Conservation (phyloP, 1,140 invertebrate species). For the Lordiphosa clarofinis region DNA sequence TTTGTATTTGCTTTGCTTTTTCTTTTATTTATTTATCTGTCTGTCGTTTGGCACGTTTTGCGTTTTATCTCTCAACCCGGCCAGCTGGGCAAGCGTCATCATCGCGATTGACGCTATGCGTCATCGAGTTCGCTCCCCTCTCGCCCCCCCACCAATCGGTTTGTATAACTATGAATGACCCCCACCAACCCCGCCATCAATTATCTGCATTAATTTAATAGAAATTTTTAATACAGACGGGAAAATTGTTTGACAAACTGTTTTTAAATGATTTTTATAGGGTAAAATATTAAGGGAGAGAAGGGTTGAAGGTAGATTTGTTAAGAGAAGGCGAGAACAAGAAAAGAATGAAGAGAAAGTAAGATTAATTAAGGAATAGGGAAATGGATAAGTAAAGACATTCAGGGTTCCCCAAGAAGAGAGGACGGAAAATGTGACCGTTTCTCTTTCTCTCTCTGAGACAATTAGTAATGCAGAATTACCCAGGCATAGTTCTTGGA, state of each 20-base stretch:
- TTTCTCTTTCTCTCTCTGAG: too few relatives aligned
- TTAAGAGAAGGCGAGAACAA: too few relatives aligned
- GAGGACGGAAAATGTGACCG: too few relatives aligned
- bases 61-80: slow-evolving; percentile 36
- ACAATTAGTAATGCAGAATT: too few relatives aligned
- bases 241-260: slow-evolving; percentile 65
- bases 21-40: slow-evolving; percentile 34
- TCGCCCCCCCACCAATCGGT: slow-evolving; percentile 2
- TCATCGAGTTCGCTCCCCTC: slow-evolving; percentile 15
- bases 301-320: too few relatives aligned
- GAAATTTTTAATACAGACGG: slow-evolving; percentile 54
- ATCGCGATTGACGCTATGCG: slow-evolving; percentile 34
- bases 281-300: slow-evolving; percentile 7
- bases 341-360: too few relatives aligned
- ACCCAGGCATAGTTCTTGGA: too few relatives aligned
- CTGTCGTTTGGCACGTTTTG: slow-evolving; percentile 44
- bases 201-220: slow-evolving; percentile 72
- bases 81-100: slow-evolving; percentile 16
- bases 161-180: slow-evolving; percentile 5
- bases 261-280: slow-evolving; percentile 66
- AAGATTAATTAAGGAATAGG: too few relatives aligned
- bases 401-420: too few relatives aligned
- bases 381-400: too few relatives aligned
- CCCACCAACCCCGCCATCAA: slow-evolving; percentile 7
- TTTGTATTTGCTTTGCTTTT: slow-evolving; percentile 12